Conservation (phyloP, 2,113 vertebrate species). For the human region GRCh38 chr13:106745501-106746000, state of each 20-base stretch:
- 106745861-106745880: too few relatives aligned
- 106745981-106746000: background rate
- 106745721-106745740: conserved; percentile 19
- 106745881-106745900: too few relatives aligned
- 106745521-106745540: background rate
- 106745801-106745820: too few relatives aligned
- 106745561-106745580: background rate
- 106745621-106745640: background rate
- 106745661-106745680: background rate
- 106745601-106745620: background rate
- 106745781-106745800: too few relatives aligned
- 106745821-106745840: too few relatives aligned
- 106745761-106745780: background rate
- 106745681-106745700: background rate
- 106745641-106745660: background rate
- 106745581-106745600: background rate
- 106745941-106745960: background rate
- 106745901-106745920: too few relatives aligned
- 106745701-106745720: conserved; percentile 11
- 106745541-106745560: background rate
- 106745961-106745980: background rate
- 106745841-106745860: too few relatives aligned
- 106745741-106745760: background rate
- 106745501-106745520: background rate
- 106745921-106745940: too few relatives aligned